These are phyloP conservation scores for Parauchenoglanis ngamensis DNA, from an alignment of 2,797 vertebrate species.

Conservation along the genomic window DNA sequence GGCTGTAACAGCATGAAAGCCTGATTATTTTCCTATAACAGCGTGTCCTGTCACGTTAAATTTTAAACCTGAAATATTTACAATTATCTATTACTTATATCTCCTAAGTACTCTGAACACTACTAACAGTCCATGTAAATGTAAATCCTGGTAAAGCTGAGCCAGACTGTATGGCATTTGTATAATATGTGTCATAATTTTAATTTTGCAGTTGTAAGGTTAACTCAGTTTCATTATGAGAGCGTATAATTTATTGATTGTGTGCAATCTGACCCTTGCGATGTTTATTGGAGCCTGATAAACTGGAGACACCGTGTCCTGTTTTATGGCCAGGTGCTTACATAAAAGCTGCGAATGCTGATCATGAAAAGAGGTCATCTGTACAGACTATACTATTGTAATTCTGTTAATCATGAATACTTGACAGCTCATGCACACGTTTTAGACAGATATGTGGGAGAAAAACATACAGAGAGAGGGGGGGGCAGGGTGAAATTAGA, in stretches of 20 bases:
- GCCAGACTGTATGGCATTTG: not conserved
- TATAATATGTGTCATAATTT: not conserved
- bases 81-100: not conserved
- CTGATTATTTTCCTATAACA: not conserved
- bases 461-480: not conserved
- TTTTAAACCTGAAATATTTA: not conserved
- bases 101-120: not conserved
- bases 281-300: constrained; percentile 19
- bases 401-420: not conserved
- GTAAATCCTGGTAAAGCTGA: not conserved
- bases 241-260: not conserved
- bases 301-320: not conserved
- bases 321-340: not conserved
- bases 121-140: not conserved
- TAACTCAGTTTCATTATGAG: not conserved
- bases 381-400: not conserved
- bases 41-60: not conserved
- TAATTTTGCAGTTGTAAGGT: not conserved
- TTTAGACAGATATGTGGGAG: not conserved
- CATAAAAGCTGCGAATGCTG: not conserved
- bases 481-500: not conserved
- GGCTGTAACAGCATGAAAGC: not conserved
- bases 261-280: constrained; percentile 1
- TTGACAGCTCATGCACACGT: no score
- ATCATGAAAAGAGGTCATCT: not conserved